A percentile compares a stretch with the other conserved stretches of the same genome.
Evolutionary conservation across 2,888 invertebrate species (phyloP).

Genomic region (Tetranychus piercei): DNA sequence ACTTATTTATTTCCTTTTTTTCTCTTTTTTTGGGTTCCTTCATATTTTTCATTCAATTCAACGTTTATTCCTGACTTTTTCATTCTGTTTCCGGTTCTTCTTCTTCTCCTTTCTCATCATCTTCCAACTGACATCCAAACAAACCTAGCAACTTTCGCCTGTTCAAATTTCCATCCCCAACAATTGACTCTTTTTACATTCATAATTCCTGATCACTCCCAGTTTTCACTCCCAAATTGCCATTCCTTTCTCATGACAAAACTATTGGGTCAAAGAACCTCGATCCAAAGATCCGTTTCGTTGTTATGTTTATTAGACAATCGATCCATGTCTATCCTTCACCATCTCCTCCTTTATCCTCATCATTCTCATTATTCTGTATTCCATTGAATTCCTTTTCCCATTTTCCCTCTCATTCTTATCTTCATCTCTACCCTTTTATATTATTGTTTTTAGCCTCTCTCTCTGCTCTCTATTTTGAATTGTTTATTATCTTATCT

Average conservation of each 20-base stretch:
- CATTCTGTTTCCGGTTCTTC: constrained; percentile 2
- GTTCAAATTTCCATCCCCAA: neutral
- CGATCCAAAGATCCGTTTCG: neutral
- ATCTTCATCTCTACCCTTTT: no score
- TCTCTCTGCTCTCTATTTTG: neutral
- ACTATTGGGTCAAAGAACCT: neutral
- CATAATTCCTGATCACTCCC: neutral
- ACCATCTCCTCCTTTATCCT: neutral
- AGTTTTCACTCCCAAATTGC: neutral
- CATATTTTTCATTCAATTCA: neutral
- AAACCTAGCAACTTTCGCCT: neutral
- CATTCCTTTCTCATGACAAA: neutral
- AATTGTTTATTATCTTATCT: neutral
- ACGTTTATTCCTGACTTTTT: constrained; percentile 2
- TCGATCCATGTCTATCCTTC: neutral
- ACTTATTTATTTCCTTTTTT: neutral
- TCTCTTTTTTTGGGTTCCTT: neutral
- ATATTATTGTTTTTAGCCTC: no score
- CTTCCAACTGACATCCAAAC: neutral
- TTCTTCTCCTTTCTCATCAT: neutral
- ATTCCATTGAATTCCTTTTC: neutral
- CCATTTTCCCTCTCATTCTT: neutral
- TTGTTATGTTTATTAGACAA: neutral
- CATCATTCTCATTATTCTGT: neutral
- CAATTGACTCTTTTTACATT: constrained; percentile 2